Conservation (phyloP, 2,113 vertebrate species). For the Columba livia region DNA sequence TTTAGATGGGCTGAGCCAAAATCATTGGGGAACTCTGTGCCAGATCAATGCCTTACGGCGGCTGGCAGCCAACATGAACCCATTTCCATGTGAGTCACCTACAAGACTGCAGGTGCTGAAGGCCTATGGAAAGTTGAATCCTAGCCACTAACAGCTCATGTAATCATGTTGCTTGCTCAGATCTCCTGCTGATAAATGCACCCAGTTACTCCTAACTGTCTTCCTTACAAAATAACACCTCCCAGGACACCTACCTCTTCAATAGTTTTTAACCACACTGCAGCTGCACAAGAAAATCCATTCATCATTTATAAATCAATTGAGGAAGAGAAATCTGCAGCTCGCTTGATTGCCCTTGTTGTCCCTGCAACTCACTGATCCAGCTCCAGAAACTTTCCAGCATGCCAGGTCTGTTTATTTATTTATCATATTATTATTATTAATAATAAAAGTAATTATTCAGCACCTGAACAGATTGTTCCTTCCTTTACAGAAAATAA, state of each 20-base stretch:
- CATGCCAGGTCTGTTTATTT: neutral
- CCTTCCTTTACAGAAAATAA: neutral
- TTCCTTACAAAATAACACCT: slow-evolving; percentile 52
- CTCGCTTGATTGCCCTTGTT: neutral
- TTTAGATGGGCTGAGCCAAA: neutral
- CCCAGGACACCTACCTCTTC: slow-evolving; percentile 38
- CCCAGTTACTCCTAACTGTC: slow-evolving; percentile 56
- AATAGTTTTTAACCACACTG: slow-evolving; percentile 16
- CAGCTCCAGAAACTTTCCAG: slow-evolving; percentile 10
- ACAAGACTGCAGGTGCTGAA: slow-evolving; percentile 5
- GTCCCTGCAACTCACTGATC: slow-evolving; percentile 5
- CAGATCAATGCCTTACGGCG: neutral
- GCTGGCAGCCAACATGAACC: neutral
- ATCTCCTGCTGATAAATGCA: slow-evolving; percentile 54
- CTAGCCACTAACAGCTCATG: slow-evolving; percentile 52
- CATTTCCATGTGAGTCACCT: slow-evolving; percentile 27
- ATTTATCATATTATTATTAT: neutral
- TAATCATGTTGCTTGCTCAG: slow-evolving; percentile 52
- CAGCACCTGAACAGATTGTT: neutral
- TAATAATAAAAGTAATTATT: neutral
- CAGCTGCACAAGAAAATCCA: slow-evolving; percentile 49
- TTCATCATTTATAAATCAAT: slow-evolving; percentile 68
- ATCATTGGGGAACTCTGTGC: neutral
- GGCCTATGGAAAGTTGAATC: slow-evolving; percentile 61
- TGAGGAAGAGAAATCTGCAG: slow-evolving; percentile 40